A percentile compares a stretch with the other conserved stretches of the same genome.
phyloP scores from a whole-genome alignment of 1,140 invertebrate genomes.

The Caerostris darwini region DNA sequence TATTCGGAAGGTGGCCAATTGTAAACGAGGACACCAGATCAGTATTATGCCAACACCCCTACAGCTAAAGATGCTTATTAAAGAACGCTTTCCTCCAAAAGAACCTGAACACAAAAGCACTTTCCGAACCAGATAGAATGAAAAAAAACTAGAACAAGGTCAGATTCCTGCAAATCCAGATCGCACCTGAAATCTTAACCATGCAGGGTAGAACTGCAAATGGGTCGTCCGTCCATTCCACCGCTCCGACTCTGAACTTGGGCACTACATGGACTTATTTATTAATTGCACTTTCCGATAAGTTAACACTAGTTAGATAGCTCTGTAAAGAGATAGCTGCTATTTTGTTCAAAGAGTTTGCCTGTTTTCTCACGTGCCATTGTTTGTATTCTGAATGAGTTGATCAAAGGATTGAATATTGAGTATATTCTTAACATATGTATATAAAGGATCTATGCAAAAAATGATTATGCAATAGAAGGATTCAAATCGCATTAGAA shows the following conservation, averaged over 20 bases:
- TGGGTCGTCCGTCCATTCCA: conserved; percentile 1
- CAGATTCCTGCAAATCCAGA: conserved; percentile 36
- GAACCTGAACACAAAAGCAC: not conserved
- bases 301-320: not conserved
- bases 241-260: not conserved
- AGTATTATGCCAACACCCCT: conserved; percentile 33
- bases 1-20: too few species aligned
- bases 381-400: too few species aligned
- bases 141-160: conserved; percentile 34
- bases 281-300: not conserved
- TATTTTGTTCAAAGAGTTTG: too few species aligned
- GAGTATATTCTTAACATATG: too few species aligned
- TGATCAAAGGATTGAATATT: too few species aligned
- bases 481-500: too few species aligned
- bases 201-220: not conserved
- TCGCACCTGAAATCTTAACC: not conserved
- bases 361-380: too few species aligned
- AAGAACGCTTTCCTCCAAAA: not conserved
- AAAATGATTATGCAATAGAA: too few species aligned
- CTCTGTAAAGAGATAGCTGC: too few species aligned
- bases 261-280: not conserved
- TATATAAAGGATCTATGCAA: too few species aligned
- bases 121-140: not conserved
- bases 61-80: conserved; percentile 46
- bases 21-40: not conserved